Conservation (phyloP, 2,113 vertebrate species). For the Scytalopus superciliaris region DNA sequence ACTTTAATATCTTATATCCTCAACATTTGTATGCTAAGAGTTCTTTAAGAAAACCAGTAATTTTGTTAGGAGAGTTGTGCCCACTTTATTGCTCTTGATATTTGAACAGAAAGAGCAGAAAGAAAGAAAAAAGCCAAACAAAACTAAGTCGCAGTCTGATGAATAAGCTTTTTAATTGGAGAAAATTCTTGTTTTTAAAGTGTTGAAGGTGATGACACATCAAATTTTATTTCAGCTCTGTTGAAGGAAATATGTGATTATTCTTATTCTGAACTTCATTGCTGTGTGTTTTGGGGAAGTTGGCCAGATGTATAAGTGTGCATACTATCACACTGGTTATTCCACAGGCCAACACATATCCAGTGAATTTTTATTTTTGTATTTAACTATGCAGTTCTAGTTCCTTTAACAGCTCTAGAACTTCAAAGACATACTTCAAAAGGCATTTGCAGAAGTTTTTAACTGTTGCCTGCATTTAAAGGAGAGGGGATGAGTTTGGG, state of each 20-base stretch:
- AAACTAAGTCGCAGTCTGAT: background rate
- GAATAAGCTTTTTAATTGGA: background rate
- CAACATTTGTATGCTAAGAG: background rate
- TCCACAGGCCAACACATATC: background rate
- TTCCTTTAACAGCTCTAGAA: background rate
- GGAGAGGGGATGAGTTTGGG: background rate
- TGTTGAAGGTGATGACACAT: background rate
- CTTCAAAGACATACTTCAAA: background rate
- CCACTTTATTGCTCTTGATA: background rate
- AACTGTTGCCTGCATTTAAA: background rate
- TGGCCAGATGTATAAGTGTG: background rate
- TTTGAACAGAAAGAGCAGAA: background rate
- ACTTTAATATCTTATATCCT: background rate
- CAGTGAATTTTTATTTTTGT: background rate
- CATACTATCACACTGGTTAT: background rate
- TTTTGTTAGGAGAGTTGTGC: background rate
- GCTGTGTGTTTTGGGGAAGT: background rate
- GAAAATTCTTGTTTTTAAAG: background rate
- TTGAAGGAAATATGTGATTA: background rate
- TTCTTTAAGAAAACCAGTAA: background rate
- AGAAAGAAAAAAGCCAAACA: background rate
- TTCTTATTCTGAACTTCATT: background rate
- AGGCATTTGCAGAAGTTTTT: background rate
- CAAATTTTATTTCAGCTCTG: background rate
- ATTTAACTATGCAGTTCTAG: background rate